These are phyloP conservation scores for Cryptocephalus primarius DNA, from an alignment of 2,888 invertebrate species.

Conservation along the genomic window DNA sequence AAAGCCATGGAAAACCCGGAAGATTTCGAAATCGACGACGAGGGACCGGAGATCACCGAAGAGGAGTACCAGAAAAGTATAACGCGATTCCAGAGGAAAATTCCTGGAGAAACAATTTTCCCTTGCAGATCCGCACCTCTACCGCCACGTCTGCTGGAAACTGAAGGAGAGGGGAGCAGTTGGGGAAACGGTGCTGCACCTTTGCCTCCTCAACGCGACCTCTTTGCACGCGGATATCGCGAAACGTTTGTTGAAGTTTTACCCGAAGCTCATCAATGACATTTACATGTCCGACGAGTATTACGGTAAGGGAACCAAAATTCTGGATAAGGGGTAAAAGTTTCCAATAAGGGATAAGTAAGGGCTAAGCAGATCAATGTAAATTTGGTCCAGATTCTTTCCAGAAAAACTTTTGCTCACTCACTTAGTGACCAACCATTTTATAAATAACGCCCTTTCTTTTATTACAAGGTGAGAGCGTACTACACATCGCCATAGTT, in stretches of 20 bases:
- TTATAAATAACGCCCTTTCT: too few relatives aligned
- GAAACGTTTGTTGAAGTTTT: slow-evolving; percentile 79
- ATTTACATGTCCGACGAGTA: slow-evolving; percentile 95
- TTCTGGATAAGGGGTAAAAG: too few relatives aligned
- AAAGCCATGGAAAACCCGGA: slow-evolving; percentile 75
- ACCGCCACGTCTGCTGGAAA: slow-evolving; percentile 85
- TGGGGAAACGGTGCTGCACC: slow-evolving; percentile 88
- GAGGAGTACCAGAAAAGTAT: slow-evolving; percentile 39
- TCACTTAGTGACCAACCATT: too few relatives aligned
- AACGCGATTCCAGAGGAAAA: slow-evolving; percentile 39
- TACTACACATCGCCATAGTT: slow-evolving; percentile 93
- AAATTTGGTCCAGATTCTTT: too few relatives aligned
- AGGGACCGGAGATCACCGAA: slow-evolving; percentile 52
- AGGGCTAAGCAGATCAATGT: too few relatives aligned
- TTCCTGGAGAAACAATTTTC: slow-evolving; percentile 34
- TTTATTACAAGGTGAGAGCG: slow-evolving; percentile 64
- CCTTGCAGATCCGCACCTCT: slow-evolving; percentile 51
- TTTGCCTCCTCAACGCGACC: slow-evolving; percentile 86
- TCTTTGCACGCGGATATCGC: slow-evolving; percentile 88
- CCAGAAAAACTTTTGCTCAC: too few relatives aligned
- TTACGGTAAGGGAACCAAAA: slow-evolving; percentile 75
- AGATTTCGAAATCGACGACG: slow-evolving; percentile 72
- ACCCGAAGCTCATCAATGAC: slow-evolving; percentile 92
- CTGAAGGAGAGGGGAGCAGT: slow-evolving; percentile 87
- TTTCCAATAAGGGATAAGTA: neutral